Evolutionary conservation across 1,140 invertebrate genomes (phyloP).

Genomic region (Drosophila ohnishii): DNA sequence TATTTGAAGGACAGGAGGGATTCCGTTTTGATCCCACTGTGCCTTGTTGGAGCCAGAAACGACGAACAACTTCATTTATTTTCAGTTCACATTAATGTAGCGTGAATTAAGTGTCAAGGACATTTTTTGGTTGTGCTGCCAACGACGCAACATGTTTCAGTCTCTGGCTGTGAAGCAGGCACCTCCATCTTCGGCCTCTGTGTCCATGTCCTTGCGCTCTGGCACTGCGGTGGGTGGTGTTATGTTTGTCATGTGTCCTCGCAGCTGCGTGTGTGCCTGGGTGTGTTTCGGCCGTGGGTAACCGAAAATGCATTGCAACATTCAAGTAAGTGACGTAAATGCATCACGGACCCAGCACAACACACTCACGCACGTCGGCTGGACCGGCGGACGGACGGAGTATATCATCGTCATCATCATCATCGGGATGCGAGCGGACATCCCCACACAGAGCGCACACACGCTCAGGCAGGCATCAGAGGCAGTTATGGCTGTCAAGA

Average conservation of each 20-base stretch:
- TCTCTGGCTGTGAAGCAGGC: constrained; percentile 15
- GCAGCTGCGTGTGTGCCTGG: constrained; percentile 37
- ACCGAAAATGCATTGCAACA: constrained; percentile 77
- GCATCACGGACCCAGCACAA: constrained; percentile 69
- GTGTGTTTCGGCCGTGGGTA: constrained; percentile 44
- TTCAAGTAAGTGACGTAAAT: constrained; percentile 80
- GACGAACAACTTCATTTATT: constrained; percentile 74
- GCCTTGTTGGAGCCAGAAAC: constrained; percentile 11
- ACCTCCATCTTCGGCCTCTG: constrained; percentile 1
- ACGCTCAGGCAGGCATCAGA: constrained; percentile 38
- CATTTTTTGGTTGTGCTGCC: constrained; percentile 75
- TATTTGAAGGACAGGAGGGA: neutral
- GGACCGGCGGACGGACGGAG: constrained; percentile 43
- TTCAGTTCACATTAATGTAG: constrained; percentile 80
- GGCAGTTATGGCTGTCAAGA: constrained; percentile 82
- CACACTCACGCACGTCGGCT: constrained; percentile 14
- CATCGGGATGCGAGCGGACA: constrained; percentile 41
- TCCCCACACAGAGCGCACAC: constrained; percentile 17
- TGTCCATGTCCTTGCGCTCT: constrained; percentile 46
- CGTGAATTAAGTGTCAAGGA: constrained; percentile 82
- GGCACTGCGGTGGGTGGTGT: constrained; percentile 46
- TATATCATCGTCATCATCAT: constrained; percentile 56
- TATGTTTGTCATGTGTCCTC: constrained; percentile 47
- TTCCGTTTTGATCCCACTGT: constrained; percentile 42
- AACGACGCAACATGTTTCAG: constrained; percentile 77